Evolutionary conservation across 2,888 invertebrate species (phyloP), one percentile per base, ranked within the genome.

Genomic region (Vanessa cardui): DNA sequence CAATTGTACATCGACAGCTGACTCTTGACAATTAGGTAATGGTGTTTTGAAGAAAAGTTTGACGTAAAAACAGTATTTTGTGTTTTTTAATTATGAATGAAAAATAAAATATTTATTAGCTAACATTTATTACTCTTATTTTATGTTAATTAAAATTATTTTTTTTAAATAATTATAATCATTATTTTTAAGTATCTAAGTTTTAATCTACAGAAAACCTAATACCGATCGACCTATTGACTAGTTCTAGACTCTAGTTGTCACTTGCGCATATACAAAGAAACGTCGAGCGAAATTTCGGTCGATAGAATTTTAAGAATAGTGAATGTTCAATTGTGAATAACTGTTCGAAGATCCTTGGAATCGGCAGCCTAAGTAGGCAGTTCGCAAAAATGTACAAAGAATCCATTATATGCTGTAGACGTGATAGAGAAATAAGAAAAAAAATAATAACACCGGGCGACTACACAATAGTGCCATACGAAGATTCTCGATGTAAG

Each of bases 401-500:
- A 71, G 87, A 87, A 76, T 82, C 73, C 21, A 71, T 88, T 6
- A 80, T 91, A 6, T 83, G 74, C 67, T 78, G 78, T 2, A 82
- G 91, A 45, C 80, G 83, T 0, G 92, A 92, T 69, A 77, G 91
- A 72, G 88, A 88, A 74, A 75, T 93, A 54, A 82, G 82, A 20
- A 93, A 93, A 76, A 88, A 80, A 72, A 74, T 91, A 2, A 72
- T 90, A 12, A 76, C 70, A 60, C 83, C 83, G n/a, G 93, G 93
- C 6, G 90, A 93, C 74, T 91, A 83, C 72, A 79, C 79, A 16
- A 60, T 88, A 12, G 89, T 90, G 5, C 90, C 93, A 0, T 90
- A 86, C 73, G 93, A 93, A 78, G 92, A 92, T 70, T 81, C 90
- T 47, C 84, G 89, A 9, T 93, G 93, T 75, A 86, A 84, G 71